These are phyloP conservation scores for Patella depressa DNA, from an alignment of 2,888 invertebrate genomes.

Conservation along the genomic window DNA sequence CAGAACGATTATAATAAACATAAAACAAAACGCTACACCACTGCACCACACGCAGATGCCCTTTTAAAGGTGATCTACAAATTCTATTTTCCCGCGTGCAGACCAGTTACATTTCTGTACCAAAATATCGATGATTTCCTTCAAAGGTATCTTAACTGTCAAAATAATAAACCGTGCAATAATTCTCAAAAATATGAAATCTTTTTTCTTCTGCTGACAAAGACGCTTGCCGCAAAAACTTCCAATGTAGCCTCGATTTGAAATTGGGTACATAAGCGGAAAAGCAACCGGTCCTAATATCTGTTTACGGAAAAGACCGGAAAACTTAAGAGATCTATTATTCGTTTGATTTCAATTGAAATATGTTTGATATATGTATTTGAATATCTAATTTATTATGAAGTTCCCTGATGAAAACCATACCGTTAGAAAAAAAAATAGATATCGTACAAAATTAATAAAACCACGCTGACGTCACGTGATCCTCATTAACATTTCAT, in stretches of 20 bases:
- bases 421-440: too few relatives aligned
- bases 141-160: neutral
- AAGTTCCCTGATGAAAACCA: too few relatives aligned
- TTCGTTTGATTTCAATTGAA: too few relatives aligned
- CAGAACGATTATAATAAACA: too few relatives aligned
- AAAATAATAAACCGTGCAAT: neutral
- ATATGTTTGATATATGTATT: too few relatives aligned
- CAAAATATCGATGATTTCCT: slow-evolving; percentile 4
- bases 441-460: too few relatives aligned
- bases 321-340: too few relatives aligned
- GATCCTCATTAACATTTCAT: neutral
- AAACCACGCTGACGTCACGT: neutral
- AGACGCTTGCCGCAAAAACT: neutral
- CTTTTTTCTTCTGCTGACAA: neutral
- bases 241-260: slow-evolving; percentile 49
- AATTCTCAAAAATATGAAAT: slow-evolving; percentile 2
- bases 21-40: too few relatives aligned
- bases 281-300: slow-evolving; percentile 43
- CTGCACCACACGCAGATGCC: too few relatives aligned
- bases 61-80: neutral
- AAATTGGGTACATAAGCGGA: slow-evolving; percentile 30
- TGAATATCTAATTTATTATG: too few relatives aligned
- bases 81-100: neutral
- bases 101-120: slow-evolving; percentile 15
- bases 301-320: too few relatives aligned